These are phyloP conservation scores for Spilosoma lubricipeda DNA, from an alignment of 2,888 invertebrate genomes.

Conservation along the genomic window DNA sequence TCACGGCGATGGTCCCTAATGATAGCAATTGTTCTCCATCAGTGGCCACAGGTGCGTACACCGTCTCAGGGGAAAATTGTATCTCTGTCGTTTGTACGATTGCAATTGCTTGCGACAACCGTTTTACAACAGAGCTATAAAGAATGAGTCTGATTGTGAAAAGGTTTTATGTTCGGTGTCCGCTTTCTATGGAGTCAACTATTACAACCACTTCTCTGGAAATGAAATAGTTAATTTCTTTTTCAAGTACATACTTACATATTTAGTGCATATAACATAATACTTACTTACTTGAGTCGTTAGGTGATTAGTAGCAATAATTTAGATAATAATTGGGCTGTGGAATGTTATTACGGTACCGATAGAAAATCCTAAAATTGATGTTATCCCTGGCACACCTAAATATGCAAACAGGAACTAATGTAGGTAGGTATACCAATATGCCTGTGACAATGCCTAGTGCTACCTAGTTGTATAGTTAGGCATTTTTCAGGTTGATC, in stretches of 20 bases:
- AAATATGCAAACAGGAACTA: too few species aligned
- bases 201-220: slow-evolving; percentile 17
- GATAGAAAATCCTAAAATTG: too few species aligned
- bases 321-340: background rate
- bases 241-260: background rate
- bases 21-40: slow-evolving; percentile 84
- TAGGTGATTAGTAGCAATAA: background rate
- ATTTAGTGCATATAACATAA: background rate
- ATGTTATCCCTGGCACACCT: too few species aligned
- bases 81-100: slow-evolving; percentile 34
- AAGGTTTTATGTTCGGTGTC: slow-evolving; percentile 35
- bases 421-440: too few species aligned
- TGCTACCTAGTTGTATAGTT: too few species aligned
- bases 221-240: background rate
- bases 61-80: slow-evolving; percentile 51
- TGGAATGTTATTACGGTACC: background rate
- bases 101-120: slow-evolving; percentile 40
- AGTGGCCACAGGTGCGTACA: slow-evolving; percentile 79
- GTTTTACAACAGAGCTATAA: slow-evolving; percentile 34
- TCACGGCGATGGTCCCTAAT: slow-evolving; percentile 76
- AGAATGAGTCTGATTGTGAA: slow-evolving; percentile 36
- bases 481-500: too few species aligned
- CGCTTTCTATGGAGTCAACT: slow-evolving; percentile 34
- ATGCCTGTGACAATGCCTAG: too few species aligned
- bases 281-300: background rate